phyloP scores from a whole-genome alignment of 2,888 invertebrate species.

The Zele albiditarsus region DNA sequence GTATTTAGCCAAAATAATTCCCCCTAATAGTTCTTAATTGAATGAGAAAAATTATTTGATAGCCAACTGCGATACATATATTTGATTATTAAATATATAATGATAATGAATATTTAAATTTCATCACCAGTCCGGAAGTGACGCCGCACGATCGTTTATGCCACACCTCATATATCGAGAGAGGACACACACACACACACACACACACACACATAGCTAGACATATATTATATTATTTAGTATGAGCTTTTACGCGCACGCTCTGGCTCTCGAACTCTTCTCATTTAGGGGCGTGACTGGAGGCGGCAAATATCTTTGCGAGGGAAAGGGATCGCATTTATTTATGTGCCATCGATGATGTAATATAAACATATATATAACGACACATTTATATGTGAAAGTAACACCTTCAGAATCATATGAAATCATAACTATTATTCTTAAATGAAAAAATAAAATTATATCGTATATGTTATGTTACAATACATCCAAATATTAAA shows the following conservation, averaged over 20 bases:
- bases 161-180: conserved; percentile 64
- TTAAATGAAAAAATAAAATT: no score
- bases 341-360: conserved; percentile 35
- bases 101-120: conserved; percentile 4
- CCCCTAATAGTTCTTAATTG: no score
- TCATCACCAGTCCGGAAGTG: conserved; percentile 59
- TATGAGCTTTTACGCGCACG: neutral
- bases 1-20: no score
- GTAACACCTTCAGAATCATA: conserved; percentile 25
- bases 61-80: neutral
- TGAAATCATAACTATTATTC: no score
- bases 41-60: no score
- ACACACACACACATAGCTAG: neutral
- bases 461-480: no score
- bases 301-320: conserved; percentile 41
- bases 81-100: conserved; percentile 9
- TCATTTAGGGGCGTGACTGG: conserved; percentile 55
- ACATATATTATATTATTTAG: neutral
- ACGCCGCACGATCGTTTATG: conserved; percentile 64
- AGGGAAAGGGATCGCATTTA: conserved; percentile 38
- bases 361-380: conserved; percentile 24
- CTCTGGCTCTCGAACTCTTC: conserved; percentile 51
- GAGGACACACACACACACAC: conserved; percentile 20
- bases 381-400: conserved; percentile 21
- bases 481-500: no score